Evolutionary conservation across 2,888 invertebrate genomes (phyloP).

Genomic region (Flexamia atlantica): DNA sequence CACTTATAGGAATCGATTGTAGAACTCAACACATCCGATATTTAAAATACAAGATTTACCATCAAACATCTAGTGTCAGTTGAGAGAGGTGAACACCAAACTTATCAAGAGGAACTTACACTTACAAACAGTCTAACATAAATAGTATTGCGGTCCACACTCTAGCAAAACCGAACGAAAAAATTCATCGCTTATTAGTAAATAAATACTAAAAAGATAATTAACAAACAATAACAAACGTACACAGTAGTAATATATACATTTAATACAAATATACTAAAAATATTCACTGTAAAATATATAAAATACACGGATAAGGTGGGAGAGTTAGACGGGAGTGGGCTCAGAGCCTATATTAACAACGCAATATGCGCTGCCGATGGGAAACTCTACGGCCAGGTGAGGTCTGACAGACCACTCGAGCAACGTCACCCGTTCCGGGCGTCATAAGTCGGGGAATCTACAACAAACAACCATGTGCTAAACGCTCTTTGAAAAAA

Average conservation of each 20-base stretch:
- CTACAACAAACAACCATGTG: slow-evolving; percentile 75
- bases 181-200: slow-evolving; percentile 26
- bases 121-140: slow-evolving; percentile 33
- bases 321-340: slow-evolving; percentile 39
- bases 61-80: not conserved
- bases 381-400: slow-evolving; percentile 63
- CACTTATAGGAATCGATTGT: too few relatives aligned
- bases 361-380: slow-evolving; percentile 62
- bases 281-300: slow-evolving; percentile 43
- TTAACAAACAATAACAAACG: slow-evolving; percentile 50
- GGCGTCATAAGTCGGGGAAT: slow-evolving; percentile 90
- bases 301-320: slow-evolving; percentile 33
- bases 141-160: slow-evolving; percentile 32
- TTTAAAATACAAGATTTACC: not conserved
- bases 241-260: slow-evolving; percentile 41
- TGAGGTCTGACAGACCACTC: slow-evolving; percentile 62
- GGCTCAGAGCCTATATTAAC: slow-evolving; percentile 56
- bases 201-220: slow-evolving; percentile 57
- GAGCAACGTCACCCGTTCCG: slow-evolving; percentile 64
- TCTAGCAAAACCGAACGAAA: not conserved
- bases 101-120: slow-evolving; percentile 39
- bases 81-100: slow-evolving; percentile 6
- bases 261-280: slow-evolving; percentile 33
- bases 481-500: too few relatives aligned
- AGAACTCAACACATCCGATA: too few relatives aligned